These are phyloP conservation scores for Menidia menidia DNA, from an alignment of 2,797 vertebrate genomes.

Conservation along the genomic window DNA sequence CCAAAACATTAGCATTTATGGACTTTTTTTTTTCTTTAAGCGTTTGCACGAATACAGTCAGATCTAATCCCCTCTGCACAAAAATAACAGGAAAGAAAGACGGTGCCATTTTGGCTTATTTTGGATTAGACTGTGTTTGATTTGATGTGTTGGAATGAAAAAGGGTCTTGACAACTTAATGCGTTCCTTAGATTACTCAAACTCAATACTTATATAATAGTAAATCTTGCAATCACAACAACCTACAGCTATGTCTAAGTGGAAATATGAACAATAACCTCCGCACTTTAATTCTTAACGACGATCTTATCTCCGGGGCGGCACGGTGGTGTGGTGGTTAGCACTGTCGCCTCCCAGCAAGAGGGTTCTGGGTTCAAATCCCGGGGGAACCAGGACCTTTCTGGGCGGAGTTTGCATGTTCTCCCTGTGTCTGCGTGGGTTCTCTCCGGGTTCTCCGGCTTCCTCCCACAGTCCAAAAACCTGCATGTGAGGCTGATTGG, in stretches of 20 bases:
- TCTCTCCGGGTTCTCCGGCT: too few relatives aligned
- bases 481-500: too few relatives aligned
- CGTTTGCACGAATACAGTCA: background rate
- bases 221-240: background rate
- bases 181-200: background rate
- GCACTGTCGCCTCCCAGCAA: too few relatives aligned
- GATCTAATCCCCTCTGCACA: background rate
- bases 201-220: background rate
- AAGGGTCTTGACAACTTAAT: constrained; percentile 5
- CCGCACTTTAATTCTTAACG: too few relatives aligned
- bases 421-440: too few relatives aligned
- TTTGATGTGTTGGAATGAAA: constrained; percentile 2
- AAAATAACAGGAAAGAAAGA: background rate
- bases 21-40: background rate
- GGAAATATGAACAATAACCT: background rate
- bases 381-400: too few relatives aligned
- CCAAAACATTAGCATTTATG: too few relatives aligned
- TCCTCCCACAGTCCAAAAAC: too few relatives aligned
- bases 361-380: too few relatives aligned
- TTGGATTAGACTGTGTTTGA: constrained; percentile 16
- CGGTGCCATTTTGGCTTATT: constrained; percentile 28
- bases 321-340: too few relatives aligned
- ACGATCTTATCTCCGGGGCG: too few relatives aligned
- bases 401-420: too few relatives aligned
- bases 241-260: background rate